phyloP scores from a whole-genome alignment of 1,140 invertebrate species.

The Drosophila lacteicornis region DNA sequence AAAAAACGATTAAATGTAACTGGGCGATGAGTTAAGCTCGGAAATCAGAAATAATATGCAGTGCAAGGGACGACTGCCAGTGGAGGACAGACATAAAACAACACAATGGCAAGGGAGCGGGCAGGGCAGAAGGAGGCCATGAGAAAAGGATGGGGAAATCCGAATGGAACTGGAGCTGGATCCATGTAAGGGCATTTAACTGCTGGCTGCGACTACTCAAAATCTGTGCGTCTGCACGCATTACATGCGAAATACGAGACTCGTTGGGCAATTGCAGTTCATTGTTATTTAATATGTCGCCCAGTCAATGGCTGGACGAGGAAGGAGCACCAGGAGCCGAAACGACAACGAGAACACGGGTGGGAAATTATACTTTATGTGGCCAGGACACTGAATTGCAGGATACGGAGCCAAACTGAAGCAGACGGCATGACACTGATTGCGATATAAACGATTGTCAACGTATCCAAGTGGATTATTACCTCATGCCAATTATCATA shows the following conservation, averaged over 20 bases:
- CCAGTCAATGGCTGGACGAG: constrained; percentile 29
- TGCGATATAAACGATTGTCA: constrained; percentile 84
- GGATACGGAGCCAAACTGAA: constrained; percentile 43
- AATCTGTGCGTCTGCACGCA: constrained; percentile 82
- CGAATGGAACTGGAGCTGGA: constrained; percentile 19
- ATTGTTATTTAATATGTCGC: constrained; percentile 82
- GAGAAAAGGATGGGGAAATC: constrained; percentile 8
- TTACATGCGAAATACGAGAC: constrained; percentile 81
- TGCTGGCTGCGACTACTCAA: constrained; percentile 64
- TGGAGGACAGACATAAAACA: constrained; percentile 62
- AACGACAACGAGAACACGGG: constrained; percentile 36
- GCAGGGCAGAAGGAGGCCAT: neutral
- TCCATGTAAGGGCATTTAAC: constrained; percentile 34
- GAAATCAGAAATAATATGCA: constrained; percentile 76
- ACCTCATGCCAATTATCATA: constrained; percentile 84
- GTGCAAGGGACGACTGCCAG: constrained; percentile 53
- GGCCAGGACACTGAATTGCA: constrained; percentile 56
- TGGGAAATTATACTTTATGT: constrained; percentile 81
- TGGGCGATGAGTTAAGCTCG: constrained; percentile 61
- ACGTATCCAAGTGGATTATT: constrained; percentile 84
- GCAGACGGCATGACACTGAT: constrained; percentile 80
- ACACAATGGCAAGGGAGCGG: constrained; percentile 51
- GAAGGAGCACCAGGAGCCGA: constrained; percentile 8
- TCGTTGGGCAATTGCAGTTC: constrained; percentile 82
- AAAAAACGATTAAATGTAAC: constrained; percentile 76